These are phyloP conservation scores for Crepidodera aurea DNA, from an alignment of 2,888 invertebrate species.

Conservation along the genomic window DNA sequence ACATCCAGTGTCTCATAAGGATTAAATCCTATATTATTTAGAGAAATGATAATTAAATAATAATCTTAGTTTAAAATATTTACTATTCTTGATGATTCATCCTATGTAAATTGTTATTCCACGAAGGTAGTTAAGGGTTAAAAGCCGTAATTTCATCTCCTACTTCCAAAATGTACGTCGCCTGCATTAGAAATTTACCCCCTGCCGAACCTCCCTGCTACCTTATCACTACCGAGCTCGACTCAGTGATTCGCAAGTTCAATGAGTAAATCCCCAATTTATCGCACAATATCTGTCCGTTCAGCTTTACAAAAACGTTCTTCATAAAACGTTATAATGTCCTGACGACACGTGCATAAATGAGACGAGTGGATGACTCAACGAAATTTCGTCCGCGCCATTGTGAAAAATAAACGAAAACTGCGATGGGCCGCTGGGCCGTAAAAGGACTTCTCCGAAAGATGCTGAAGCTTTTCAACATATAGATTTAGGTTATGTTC, in stretches of 20 bases:
- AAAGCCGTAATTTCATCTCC: too few species aligned
- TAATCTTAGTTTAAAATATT: too few species aligned
- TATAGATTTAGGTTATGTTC: constrained; percentile 54
- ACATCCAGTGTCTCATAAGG: too few species aligned
- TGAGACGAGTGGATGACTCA: constrained; percentile 34
- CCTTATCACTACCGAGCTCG: constrained; percentile 17
- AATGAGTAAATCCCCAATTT: constrained; percentile 47
- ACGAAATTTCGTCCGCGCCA: constrained; percentile 21
- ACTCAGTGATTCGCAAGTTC: constrained; percentile 27
- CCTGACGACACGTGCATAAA: constrained; percentile 47
- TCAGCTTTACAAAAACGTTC: constrained; percentile 50
- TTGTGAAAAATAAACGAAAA: constrained; percentile 24
- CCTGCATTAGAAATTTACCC: neutral
- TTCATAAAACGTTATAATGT: constrained; percentile 54
- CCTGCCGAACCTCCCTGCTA: neutral
- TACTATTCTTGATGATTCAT: too few species aligned
- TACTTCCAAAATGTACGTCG: neutral
- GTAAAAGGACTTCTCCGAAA: constrained; percentile 52
- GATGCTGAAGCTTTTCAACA: constrained; percentile 51
- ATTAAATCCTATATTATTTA: too few species aligned
- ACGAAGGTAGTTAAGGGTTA: too few species aligned
- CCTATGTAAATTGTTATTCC: too few species aligned
- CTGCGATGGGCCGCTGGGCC: constrained; percentile 43
- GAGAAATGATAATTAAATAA: too few species aligned
- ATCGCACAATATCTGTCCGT: constrained; percentile 51